Base-by-base conservation (phyloP, 2,888 invertebrate species). In the Chouioia cunea region DNA sequence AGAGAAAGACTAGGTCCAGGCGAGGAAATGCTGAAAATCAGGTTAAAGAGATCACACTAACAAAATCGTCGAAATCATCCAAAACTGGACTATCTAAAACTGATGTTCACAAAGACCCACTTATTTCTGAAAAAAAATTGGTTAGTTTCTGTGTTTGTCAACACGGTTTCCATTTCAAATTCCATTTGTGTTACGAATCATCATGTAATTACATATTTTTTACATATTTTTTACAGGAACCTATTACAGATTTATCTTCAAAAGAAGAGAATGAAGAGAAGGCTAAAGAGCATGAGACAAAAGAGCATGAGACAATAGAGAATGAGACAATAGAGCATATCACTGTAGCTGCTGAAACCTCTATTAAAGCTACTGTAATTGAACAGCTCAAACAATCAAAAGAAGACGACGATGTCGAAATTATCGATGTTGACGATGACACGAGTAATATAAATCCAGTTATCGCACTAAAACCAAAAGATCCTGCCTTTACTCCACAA, bases 401-500 rank as follows among this genome's bases (percentile, higher is more conserved):
- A 27, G 16, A 56, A 18, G 52, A 16, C 1, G 12, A 52, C 22
- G 52, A 20, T 12, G 10, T 52, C 6, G 52, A 52, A 18, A 20
- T 18, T 20, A 43, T 50, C 2, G 12, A 27, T n/a, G 20, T 57
- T 14, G 27, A 67, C 23, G 47, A 66, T 14, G 20, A 53, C 36
- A 6, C 2, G 10, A 59, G 12, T 23, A 46, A 4, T 48, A 36
- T 23, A 52, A 12, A 6, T 36, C 36, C 36, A 1, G 36, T 36
- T 12, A 6, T 6, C 6, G 6, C 36, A 10, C 10, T 22, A n/a
- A 6, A 52, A 36, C 44, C 44, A 18, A 59, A 50, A 4, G 16
- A 46, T 22, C 18, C 67, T 0, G 60, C 63, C 2, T 80, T 81
- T n/a, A 71, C 71, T 2, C 79, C 83, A 1, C 75, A 76, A 43